Conservation (phyloP, 2,113 vertebrate species). For the Macroglossus sobrinus region DNA sequence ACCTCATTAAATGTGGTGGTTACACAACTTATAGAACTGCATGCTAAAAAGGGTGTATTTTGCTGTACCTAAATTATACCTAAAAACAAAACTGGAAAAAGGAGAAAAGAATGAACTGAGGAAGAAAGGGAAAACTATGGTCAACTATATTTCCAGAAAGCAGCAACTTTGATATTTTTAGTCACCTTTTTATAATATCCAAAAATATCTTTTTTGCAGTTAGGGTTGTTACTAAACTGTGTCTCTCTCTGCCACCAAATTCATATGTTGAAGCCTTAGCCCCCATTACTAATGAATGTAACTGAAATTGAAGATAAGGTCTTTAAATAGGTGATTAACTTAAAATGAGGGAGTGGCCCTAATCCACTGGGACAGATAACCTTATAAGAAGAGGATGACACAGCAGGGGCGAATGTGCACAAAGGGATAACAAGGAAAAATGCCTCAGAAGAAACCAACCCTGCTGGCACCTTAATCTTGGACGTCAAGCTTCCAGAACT, state of each 20-base stretch:
- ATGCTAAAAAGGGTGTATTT: not conserved
- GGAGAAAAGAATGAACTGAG: not conserved
- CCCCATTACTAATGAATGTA: not conserved
- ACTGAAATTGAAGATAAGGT: not conserved
- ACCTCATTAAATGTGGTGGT: not conserved
- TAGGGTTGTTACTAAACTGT: not conserved
- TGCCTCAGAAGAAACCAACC: not conserved
- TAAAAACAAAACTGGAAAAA: not conserved
- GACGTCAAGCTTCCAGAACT: not conserved
- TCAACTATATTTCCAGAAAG: not conserved
- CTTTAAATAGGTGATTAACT: not conserved
- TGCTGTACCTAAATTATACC: not conserved
- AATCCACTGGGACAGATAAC: not conserved
- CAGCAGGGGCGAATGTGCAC: not conserved
- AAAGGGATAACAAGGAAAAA: not conserved
- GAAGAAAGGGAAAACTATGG: not conserved
- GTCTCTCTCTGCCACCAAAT: not conserved
- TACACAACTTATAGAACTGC: not conserved
- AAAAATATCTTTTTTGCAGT: conserved; percentile 20
- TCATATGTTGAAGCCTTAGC: not conserved
- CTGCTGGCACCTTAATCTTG: not conserved
- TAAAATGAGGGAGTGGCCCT: not conserved
- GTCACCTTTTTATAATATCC: not conserved
- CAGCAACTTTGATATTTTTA: not conserved
- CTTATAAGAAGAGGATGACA: not conserved